Conservation (phyloP, 2,113 vertebrate species). For the Rafetus swinhoei region DNA sequence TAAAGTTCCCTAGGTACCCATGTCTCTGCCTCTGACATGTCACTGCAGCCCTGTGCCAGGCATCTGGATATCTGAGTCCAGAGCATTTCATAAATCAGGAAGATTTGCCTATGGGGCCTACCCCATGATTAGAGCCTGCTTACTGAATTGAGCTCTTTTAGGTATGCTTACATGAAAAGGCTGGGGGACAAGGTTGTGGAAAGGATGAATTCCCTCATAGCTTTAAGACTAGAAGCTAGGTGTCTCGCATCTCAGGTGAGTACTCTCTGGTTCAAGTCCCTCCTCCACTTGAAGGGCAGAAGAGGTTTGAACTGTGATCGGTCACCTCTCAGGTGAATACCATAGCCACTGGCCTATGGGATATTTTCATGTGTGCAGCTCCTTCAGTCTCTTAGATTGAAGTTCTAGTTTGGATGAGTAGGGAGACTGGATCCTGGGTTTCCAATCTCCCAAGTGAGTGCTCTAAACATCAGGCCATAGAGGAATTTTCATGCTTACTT, state of each 20-base stretch:
- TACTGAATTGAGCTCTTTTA: not conserved
- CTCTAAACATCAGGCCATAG: too few relatives aligned
- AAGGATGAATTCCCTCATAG: not conserved
- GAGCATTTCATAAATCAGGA: not conserved
- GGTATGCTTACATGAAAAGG: not conserved
- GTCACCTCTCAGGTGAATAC: not conserved
- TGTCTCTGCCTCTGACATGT: not conserved
- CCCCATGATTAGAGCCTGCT: not conserved
- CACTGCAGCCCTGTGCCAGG: not conserved
- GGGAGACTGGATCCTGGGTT: too few relatives aligned
- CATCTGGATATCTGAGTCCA: not conserved
- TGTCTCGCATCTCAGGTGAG: not conserved
- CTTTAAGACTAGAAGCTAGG: not conserved
- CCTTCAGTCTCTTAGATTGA: too few relatives aligned
- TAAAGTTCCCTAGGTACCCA: not conserved
- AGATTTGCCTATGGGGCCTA: not conserved
- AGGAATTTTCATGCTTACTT: too few relatives aligned
- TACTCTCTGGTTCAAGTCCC: not conserved
- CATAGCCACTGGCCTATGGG: too few relatives aligned
- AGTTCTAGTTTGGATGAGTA: too few relatives aligned
- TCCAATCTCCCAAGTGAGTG: too few relatives aligned
- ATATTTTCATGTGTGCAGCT: too few relatives aligned
- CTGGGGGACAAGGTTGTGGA: not conserved
- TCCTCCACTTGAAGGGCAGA: not conserved
- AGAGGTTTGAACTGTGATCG: not conserved